Evolutionary conservation across 1,140 invertebrate species (phyloP), one percentile per base, ranked within the genome.

Genomic region (Colletes gigas): DNA sequence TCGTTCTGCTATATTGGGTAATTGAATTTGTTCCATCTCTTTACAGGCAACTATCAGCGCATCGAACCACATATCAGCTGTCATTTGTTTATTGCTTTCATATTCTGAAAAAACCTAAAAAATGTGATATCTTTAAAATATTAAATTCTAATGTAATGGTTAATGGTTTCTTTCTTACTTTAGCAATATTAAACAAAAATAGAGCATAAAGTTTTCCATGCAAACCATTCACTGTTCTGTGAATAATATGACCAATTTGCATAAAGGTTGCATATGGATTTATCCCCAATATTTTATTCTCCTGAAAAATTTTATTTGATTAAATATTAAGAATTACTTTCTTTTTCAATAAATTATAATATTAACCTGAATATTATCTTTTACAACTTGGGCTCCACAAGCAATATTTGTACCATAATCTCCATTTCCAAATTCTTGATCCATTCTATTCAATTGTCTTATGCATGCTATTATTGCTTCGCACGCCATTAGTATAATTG

Each of bases 341-440:
- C 54, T 44, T 77, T 21, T 80, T 66, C 52, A 1, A 41, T n/a
- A 55, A 57, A 47, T 4, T 39, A 71, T 47, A 21, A 30, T 59
- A 44, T 63, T 17, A 75, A 89, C 88, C 71, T 86, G 77, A 17
- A 89, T 88, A 17, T 83, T 89, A 55, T 44, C 60, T 87, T 90
- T 89, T 74, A 94, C 87, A 15, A 89, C 92, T 88, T 93, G 89
- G n/a, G 95, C 94, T 8, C 94, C 94, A n/a, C 88, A 86, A 21
- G 93, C 91, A 67, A 96, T 89, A 52, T 94, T 95, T 15, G 93
- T 94, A 8, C 96, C 96, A 90, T 95, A 96, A 89, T 96, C 95
- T 3, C 95, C 95, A 91, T 96, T 95, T 17, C 95, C 95, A 86
- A 86, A 92, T 79, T 94, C 94, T 7, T 89, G 86, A 89, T 97